A percentile compares a stretch with the other conserved stretches of the same genome.
Evolutionary conservation across 2,113 vertebrate species (phyloP).

Genomic region (Speoplatyrhinus poulsoni): DNA sequence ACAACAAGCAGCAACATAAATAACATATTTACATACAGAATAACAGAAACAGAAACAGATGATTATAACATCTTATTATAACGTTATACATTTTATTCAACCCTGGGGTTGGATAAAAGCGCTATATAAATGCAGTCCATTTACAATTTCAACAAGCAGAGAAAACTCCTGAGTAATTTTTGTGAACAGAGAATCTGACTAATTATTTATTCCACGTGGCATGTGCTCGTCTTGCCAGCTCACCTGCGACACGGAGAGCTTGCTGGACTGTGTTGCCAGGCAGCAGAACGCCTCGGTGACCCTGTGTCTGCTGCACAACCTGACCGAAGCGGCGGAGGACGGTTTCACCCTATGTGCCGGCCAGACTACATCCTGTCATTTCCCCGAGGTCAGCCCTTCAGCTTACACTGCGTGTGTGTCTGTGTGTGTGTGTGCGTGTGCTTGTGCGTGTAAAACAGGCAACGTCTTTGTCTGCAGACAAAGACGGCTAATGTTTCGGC

Average conservation of each 20-base stretch:
- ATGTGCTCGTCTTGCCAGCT: slow-evolving; percentile 73
- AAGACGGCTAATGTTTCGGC: too few species aligned
- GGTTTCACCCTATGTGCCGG: slow-evolving; percentile 77
- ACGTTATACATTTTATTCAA: too few species aligned
- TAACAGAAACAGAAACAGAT: too few species aligned
- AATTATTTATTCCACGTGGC: slow-evolving; percentile 14
- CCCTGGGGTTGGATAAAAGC: too few species aligned
- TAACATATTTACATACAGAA: too few species aligned
- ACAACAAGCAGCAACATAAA: too few species aligned
- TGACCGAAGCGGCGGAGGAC: slow-evolving; percentile 79
- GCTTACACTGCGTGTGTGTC: slow-evolving; percentile 13
- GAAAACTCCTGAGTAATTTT: too few species aligned
- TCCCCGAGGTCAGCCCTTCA: slow-evolving; percentile 85
- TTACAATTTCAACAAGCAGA: too few species aligned
- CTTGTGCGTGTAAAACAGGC: neutral
- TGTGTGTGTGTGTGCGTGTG: slow-evolving; percentile 12
- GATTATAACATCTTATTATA: too few species aligned
- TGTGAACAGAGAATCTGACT: too few species aligned
- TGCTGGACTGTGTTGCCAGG: slow-evolving; percentile 77
- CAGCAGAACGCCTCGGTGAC: slow-evolving; percentile 82
- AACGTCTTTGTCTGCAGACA: neutral
- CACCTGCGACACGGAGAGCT: slow-evolving; percentile 81
- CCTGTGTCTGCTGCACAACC: slow-evolving; percentile 82
- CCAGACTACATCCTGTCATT: slow-evolving; percentile 81
- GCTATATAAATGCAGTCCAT: too few species aligned